Percentiles rank a stretch among this genome's conserved stretches.
Evolutionary conservation across 64 coral and sea anemone genomes (phyloP).

Genomic region (Astreopora myriophthalma): DNA sequence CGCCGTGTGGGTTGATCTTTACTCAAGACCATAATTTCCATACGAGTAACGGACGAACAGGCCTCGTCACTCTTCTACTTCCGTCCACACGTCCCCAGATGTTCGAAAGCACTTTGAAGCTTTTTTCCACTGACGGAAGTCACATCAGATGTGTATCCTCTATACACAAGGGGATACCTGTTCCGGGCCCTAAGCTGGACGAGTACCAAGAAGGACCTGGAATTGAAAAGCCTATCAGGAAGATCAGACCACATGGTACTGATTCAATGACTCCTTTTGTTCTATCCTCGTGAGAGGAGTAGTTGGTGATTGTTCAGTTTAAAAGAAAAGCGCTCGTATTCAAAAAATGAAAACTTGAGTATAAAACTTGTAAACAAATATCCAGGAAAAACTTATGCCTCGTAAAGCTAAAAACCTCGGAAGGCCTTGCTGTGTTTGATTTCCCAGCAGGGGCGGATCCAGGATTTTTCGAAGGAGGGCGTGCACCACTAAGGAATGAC

Average conservation of each 20-base stretch:
- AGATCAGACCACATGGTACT: not conserved
- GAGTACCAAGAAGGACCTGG: constrained; percentile 6
- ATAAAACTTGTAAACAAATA: too few species aligned
- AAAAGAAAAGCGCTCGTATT: too few species aligned
- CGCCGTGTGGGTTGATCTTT: not conserved
- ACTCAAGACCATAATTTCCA: not conserved
- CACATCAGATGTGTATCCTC: not conserved
- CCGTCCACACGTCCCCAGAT: not conserved
- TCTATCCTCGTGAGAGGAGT: too few species aligned
- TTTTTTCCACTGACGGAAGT: not conserved
- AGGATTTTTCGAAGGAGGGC: too few species aligned
- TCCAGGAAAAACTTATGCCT: too few species aligned
- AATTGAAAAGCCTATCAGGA: constrained; percentile 19
- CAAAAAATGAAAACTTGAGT: too few species aligned
- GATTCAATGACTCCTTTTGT: too few species aligned
- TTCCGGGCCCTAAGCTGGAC: not conserved
- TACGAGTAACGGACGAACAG: not conserved
- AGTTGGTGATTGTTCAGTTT: too few species aligned
- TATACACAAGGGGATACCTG: not conserved
- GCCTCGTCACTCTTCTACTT: not conserved
- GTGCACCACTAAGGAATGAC: too few species aligned
- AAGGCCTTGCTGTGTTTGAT: too few species aligned
- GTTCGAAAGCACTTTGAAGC: not conserved
- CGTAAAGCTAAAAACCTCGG: too few species aligned
- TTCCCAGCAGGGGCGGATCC: too few species aligned